phyloP scores from a whole-genome alignment of 2,113 vertebrate genomes.

The Hyperopisus bebe region DNA sequence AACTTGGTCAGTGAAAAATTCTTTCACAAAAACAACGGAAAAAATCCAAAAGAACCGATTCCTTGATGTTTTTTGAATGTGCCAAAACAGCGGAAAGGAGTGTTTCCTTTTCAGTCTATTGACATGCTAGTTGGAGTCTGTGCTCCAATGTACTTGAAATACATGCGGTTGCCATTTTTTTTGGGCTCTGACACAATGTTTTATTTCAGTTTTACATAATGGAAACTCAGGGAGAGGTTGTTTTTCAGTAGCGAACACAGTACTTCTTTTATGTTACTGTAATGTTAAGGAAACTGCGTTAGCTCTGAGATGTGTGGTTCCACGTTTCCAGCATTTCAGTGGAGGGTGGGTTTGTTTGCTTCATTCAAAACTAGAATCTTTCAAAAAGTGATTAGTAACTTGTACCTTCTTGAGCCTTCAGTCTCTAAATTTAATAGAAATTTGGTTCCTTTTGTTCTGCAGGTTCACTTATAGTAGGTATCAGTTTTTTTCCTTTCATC shows the following conservation, averaged over 20 bases:
- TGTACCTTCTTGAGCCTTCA: neutral
- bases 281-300: neutral
- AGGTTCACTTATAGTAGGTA: neutral
- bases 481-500: neutral
- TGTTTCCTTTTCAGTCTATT: neutral
- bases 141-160: neutral
- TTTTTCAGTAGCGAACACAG: neutral
- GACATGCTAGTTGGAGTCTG: neutral
- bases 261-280: neutral
- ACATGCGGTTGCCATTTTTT: neutral
- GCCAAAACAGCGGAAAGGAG: neutral
- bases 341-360: neutral
- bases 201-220: neutral
- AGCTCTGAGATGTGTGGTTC: neutral
- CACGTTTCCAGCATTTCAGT: neutral
- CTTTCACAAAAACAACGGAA: neutral
- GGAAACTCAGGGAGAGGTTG: conserved; percentile 3
- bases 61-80: neutral
- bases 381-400: neutral
- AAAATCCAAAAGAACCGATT: neutral
- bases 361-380: neutral
- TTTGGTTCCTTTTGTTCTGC: neutral
- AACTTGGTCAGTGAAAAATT: neutral
- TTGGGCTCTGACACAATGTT: neutral
- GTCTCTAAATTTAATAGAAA: neutral